These are phyloP conservation scores for Pammene aurita DNA, from an alignment of 2,888 invertebrate genomes.

Conservation along the genomic window DNA sequence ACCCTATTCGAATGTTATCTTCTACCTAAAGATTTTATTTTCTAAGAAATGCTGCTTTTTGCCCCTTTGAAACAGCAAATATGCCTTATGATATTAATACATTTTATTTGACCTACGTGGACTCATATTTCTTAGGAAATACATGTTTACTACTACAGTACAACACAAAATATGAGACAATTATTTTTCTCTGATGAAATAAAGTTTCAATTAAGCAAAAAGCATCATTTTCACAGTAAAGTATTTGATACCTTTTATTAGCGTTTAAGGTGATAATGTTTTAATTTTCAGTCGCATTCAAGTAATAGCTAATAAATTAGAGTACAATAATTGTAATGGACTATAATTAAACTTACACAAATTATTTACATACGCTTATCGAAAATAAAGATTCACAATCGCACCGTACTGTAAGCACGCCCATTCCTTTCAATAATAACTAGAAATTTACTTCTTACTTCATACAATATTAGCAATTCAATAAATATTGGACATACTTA, in stretches of 20 bases:
- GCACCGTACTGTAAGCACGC: constrained; percentile 71
- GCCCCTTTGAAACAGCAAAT: constrained; percentile 10
- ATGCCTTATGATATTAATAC: not conserved
- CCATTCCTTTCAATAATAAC: constrained; percentile 50
- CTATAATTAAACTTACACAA: constrained; percentile 71
- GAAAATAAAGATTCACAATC: constrained; percentile 70
- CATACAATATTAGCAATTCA: constrained; percentile 31
- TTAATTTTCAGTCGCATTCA: constrained; percentile 67
- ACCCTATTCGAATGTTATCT: constrained; percentile 31
- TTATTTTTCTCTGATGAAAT: not conserved
- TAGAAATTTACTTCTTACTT: constrained; percentile 64
- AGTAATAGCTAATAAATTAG: constrained; percentile 66
- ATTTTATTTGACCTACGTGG: not conserved
- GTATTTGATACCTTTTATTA: constrained; percentile 44
- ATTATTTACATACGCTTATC: constrained; percentile 75
- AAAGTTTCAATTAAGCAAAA: constrained; percentile 40
- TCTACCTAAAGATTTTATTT: constrained; percentile 28
- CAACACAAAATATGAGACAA: not conserved
- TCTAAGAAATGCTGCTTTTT: constrained; percentile 36
- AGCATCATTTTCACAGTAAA: constrained; percentile 50
- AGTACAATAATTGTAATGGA: constrained; percentile 60
- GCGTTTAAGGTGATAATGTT: constrained; percentile 48
- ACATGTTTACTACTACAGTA: not conserved
- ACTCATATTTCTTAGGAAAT: not conserved
- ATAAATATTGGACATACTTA: constrained; percentile 37